Percentiles rank a stretch among this genome's conserved stretches.
phyloP scores from a whole-genome alignment of 2,888 invertebrate species.

The Drosophila koepferae region DNA sequence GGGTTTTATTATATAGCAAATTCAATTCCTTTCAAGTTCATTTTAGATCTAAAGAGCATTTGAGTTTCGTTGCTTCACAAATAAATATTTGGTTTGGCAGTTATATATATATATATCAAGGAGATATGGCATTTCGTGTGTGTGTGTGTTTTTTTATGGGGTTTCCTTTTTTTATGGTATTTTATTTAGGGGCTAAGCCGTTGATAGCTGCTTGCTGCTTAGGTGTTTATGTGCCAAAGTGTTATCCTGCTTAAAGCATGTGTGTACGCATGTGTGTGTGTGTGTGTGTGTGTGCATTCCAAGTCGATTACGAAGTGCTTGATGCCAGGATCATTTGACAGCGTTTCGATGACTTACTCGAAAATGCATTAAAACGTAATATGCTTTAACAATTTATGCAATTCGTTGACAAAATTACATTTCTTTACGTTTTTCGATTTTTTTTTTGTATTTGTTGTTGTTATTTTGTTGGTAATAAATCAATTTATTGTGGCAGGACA shows the following conservation, averaged over 20 bases:
- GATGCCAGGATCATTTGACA: conserved; percentile 37
- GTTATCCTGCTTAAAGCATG: conserved; percentile 62
- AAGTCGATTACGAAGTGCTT: conserved; percentile 39
- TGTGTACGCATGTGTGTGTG: conserved; percentile 29
- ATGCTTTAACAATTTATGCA: conserved; percentile 63
- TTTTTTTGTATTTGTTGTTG: not conserved
- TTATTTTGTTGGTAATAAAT: conserved; percentile 57
- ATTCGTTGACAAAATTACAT: conserved; percentile 36
- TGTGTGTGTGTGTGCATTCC: conserved; percentile 26
- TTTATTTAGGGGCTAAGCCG: conserved; percentile 52
- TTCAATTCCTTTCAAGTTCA: too few species aligned
- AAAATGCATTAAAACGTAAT: conserved; percentile 53
- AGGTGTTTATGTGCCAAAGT: conserved; percentile 73
- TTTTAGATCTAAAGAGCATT: conserved; percentile 23
- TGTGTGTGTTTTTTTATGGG: conserved; percentile 55
- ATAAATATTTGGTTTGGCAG: conserved; percentile 34
- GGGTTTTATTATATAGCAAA: not conserved
- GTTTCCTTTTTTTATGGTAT: conserved; percentile 35
- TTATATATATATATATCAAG: conserved; percentile 25
- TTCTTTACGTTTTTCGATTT: not conserved
- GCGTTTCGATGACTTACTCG: conserved; percentile 31
- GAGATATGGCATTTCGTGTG: conserved; percentile 45
- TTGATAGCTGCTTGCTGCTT: conserved; percentile 53
- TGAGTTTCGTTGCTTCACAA: conserved; percentile 8
- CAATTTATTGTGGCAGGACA: conserved; percentile 55